Evolutionary conservation across 2,888 invertebrate genomes (phyloP), one percentile per base, ranked within the genome.

Genomic region (Athalia rosae): DNA sequence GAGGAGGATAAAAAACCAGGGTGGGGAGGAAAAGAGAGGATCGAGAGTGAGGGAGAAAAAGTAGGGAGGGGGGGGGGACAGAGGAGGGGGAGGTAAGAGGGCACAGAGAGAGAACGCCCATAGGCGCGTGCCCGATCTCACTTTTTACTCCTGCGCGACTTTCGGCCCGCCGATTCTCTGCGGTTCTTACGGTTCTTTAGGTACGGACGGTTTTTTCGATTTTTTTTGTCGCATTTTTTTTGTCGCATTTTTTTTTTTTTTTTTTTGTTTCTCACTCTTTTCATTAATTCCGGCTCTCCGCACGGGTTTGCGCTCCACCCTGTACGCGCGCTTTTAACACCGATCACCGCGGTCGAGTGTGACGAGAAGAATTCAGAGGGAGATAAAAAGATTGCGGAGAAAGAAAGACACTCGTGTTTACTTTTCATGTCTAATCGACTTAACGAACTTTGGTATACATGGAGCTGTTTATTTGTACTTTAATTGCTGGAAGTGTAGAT

Each of bases 11-110:
- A 41, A 11, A 62, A 61, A 13, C 13, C 77, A 56, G 62, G 8
- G 76, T 63, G 41, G 76, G 56, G 43, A n/a, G 50, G 66, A 13
- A 7, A 56, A 63, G 50, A 61, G 76, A 56, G 67, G 48, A 66
- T 28, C 56, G 58, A 59, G 76, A 41, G 45, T 58, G 48, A 64
- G 74, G 13, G 76, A 28, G 28, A 28, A 28, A 28, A 28, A 28
- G 28, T 28, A 28, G 9, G 79, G 59, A 78, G 56, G 47, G 43
- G 61, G 11, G 59, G 59, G 13, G 63, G 43, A 64, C n/a, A 56
- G 77, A 64, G 41, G 66, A 64, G 79, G 79, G 78, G 63, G 85
- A 81, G 82, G 82, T 80, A 81, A 83, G 83, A 82, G 80, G 80
- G 81, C 79, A 81, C 79, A 79, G 62, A 74, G 74, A 74, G 74